Conservation (phyloP, 2,888 invertebrate genomes). For the Conus canariensis region DNA sequence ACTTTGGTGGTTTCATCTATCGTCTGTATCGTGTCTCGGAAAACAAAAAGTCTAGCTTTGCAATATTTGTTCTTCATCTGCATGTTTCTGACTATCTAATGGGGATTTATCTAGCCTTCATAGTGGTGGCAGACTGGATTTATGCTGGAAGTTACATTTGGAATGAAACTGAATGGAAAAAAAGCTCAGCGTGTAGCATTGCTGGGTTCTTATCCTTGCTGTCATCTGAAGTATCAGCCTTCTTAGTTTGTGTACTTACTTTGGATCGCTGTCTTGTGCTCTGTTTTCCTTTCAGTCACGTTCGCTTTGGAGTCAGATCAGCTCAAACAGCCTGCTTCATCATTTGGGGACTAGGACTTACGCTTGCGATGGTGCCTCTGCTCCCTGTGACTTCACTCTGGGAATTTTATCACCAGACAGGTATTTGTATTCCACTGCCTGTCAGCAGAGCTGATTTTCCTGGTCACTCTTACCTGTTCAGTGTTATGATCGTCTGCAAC, state of each 20-base stretch:
- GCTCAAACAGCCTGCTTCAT: not conserved
- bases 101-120: conserved; percentile 7
- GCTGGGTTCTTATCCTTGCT: not conserved
- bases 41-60: too few species aligned
- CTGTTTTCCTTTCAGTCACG: not conserved
- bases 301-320: not conserved
- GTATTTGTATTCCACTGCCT: conserved; percentile 3
- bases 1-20: not conserved
- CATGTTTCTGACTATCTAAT: not conserved
- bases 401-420: conserved; percentile 1
- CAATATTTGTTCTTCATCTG: not conserved
- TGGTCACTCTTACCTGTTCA: not conserved
- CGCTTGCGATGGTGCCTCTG: not conserved
- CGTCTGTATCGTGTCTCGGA: not conserved
- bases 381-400: not conserved
- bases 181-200: not conserved
- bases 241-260: not conserved
- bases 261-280: not conserved
- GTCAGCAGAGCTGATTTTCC: not conserved
- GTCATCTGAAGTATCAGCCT: conserved; percentile 16
- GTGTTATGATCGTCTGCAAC: conserved; percentile 17
- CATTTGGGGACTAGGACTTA: not conserved
- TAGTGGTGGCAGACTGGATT: not conserved
- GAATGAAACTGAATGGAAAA: conserved; percentile 14
- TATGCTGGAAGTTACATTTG: not conserved